These are phyloP conservation scores for Conomelus anceps DNA, from an alignment of 2,888 invertebrate species.

Conservation along the genomic window DNA sequence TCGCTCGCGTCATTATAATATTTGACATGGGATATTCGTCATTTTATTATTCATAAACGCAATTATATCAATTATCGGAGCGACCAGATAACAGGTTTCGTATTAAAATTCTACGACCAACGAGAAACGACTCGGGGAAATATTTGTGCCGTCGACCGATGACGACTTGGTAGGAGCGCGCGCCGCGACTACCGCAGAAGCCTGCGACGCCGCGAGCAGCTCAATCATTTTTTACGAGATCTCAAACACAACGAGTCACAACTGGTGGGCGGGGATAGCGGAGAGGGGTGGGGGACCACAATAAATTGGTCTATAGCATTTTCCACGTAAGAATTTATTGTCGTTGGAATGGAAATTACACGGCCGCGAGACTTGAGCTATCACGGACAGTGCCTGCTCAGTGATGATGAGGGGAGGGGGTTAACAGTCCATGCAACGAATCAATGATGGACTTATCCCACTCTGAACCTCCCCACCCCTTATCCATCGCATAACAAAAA, in stretches of 20 bases:
- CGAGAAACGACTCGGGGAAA: background rate
- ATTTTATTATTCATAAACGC: slow-evolving; percentile 10
- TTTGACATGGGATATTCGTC: slow-evolving; percentile 13
- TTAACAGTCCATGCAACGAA: background rate
- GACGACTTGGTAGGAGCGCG: background rate
- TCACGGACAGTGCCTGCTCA: background rate
- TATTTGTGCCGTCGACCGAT: background rate
- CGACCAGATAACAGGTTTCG: slow-evolving; percentile 5
- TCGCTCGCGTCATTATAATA: slow-evolving; percentile 2
- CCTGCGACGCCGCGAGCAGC: background rate
- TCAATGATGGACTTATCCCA: background rate
- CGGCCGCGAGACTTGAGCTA: background rate
- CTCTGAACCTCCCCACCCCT: too few species aligned
- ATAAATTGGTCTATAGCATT: background rate
- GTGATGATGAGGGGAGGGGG: too few species aligned
- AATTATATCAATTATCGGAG: slow-evolving; percentile 10
- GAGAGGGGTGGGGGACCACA: background rate
- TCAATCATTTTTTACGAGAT: background rate
- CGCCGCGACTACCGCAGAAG: background rate
- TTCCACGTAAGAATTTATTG: background rate
- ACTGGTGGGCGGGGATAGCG: background rate
- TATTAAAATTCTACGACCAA: slow-evolving; percentile 5
- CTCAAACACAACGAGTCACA: background rate
- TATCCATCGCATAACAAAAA: too few species aligned
- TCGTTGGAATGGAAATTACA: background rate